Base-by-base conservation (phyloP, 2,888 invertebrate species). In the Physocephala rufipes region DNA sequence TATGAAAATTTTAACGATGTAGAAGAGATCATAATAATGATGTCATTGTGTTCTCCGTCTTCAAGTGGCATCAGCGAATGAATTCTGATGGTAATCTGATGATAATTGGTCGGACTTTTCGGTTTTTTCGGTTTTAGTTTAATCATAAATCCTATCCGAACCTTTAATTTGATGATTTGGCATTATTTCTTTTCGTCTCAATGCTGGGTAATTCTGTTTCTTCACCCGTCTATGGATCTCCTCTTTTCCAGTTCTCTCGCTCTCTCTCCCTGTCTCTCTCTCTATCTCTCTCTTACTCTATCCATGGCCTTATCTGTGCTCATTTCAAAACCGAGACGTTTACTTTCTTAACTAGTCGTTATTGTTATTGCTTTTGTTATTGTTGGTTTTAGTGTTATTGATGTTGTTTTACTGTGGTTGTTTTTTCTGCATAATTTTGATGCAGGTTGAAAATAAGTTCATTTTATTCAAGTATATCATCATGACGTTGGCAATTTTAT, bases 151-250 rank as follows among this genome's bases (percentile, higher is more conserved):
- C n/a, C 26, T 62, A 51, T 51, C 51, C 68, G 36, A 68, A 68
- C 68, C 68, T 68, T 68, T 68, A 68, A 68, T 68, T 68, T 68
- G 68, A 62, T 68, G 68, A 68, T 61, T 51, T 28, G 45, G 68
- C 68, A 62, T 4, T 36, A 49, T 68, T 68, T 66, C 28, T 55
- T 51, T 26, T 30, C 64, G 28, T 1, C 64, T 45, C 49, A 24
- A 59, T 49, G 28, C 26, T 64, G 47, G 64, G 43, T 62, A 4
- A 19, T 24, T 43, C 21, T 19, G 21, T 3, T 15, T 28, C 28
- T 21, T 45, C 62, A 15, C 62, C 45, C 43, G n/a, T n/a, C n/a
- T n/a, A n/a, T n/a, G n/a, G n/a, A n/a, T n/a, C n/a, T n/a, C n/a
- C n/a, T n/a, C n/a, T n/a, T n/a, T n/a, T n/a, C n/a, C n/a, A n/a